Evolutionary conservation across 2,113 vertebrate genomes (phyloP), one percentile per base, ranked within the genome.

Genomic region (Urocolius indicus): DNA sequence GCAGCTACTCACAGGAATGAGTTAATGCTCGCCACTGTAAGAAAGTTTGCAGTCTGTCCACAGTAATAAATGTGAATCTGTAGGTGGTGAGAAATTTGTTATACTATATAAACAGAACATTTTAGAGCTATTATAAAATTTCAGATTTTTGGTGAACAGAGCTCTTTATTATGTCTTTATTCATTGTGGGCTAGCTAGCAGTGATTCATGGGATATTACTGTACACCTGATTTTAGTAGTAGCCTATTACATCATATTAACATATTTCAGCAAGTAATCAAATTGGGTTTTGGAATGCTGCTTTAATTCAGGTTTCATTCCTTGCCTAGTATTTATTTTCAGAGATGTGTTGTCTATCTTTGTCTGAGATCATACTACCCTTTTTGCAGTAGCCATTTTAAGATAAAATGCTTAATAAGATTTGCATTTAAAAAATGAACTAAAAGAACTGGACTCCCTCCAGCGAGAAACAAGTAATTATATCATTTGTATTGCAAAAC

Each of bases 351-450:
- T 98, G 97, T 98, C 97, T 95, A 84, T 98, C 98, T 98, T 97
- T 55, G 63, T 98, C 97, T 84, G 84, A 76, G 80, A 94, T 71
- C 87, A 38, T 48, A 62, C 95, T 97, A 93, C 97, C 96, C 95
- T 97, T 96, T 97, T 96, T 97, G 96, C 96, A 94, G 94, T 97
- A 97, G 95, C 97, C 97, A 97, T 98, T 98, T 98, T 98, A 98
- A 97, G 96, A 97, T 97, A 98, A 98, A 98, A 98, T 98, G 91
- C 96, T 98, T 98, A 98, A 98, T 97, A 98, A 98, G 97, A 98
- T 98, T 98, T 98, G 96, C 98, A 98, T 98, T 98, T 98, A 97
- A 98, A 98, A 98, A 98, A 98, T 98, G 98, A 97, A 96, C 96
- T 94, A 61, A 92, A 96, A 90, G 93, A 96, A 81, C 97, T 94